Evolutionary conservation across 2,113 vertebrate genomes (phyloP).

Genomic region (Lampris megalopsis): DNA sequence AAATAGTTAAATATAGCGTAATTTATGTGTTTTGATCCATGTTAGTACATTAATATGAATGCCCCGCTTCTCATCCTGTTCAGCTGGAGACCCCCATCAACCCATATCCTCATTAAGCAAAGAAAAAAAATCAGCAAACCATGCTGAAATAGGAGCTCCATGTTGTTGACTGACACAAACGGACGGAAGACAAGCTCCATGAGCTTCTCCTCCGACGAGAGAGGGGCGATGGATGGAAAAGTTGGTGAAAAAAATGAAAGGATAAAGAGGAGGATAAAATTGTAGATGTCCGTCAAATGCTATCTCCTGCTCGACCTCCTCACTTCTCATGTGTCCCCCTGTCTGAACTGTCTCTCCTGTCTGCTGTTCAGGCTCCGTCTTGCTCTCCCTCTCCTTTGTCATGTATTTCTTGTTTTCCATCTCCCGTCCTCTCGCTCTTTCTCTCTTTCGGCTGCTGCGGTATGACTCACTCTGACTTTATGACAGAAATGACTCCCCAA

Average conservation of each 20-base stretch:
- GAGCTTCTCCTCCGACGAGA: background rate
- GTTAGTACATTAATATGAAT: conserved; percentile 42
- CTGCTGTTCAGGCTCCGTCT: background rate
- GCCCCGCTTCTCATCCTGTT: background rate
- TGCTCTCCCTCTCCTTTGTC: background rate
- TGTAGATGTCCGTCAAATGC: background rate
- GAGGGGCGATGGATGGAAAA: background rate
- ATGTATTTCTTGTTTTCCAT: background rate
- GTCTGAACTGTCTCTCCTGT: no score
- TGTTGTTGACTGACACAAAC: conserved; percentile 31
- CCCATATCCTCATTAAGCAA: conserved; percentile 44
- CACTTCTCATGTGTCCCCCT: no score
- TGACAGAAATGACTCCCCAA: background rate
- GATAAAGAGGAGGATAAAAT: background rate
- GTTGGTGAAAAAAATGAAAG: background rate
- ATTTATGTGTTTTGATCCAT: conserved; percentile 8
- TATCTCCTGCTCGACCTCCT: background rate
- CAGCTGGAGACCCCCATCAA: conserved; percentile 24
- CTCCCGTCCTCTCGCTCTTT: background rate
- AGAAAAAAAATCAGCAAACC: conserved; percentile 43
- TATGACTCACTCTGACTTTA: background rate
- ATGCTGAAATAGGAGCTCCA: conserved; percentile 31
- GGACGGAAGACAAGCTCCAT: background rate
- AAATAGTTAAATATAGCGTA: background rate
- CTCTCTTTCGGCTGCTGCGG: background rate